phyloP scores from a whole-genome alignment of 2,797 vertebrate genomes.

The Falco peregrinus region DNA sequence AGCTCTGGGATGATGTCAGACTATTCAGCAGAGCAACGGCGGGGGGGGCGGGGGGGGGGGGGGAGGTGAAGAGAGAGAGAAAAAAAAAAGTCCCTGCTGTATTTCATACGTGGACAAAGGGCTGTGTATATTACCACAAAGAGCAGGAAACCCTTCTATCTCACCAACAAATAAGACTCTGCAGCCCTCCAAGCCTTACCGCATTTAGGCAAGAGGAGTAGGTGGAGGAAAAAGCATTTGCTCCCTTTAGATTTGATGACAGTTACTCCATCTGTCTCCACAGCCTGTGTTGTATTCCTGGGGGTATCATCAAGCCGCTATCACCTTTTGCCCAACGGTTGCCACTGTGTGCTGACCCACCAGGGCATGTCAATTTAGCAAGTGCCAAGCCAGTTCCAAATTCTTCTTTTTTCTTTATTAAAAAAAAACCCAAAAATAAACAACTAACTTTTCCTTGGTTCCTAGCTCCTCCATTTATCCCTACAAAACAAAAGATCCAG shows the following conservation, averaged over 20 bases:
- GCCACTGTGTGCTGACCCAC: background rate
- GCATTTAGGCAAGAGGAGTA: background rate
- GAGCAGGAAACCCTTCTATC: background rate
- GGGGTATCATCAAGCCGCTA: background rate
- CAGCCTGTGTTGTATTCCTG: background rate
- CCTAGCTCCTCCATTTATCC: background rate
- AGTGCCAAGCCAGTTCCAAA: background rate
- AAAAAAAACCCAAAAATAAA: too few species aligned
- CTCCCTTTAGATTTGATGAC: background rate
- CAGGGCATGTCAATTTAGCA: background rate
- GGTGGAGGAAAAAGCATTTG: background rate
- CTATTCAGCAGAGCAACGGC: background rate
- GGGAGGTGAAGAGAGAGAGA: too few species aligned
- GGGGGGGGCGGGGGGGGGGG: background rate
- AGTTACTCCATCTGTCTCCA: background rate
- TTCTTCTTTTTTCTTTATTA: background rate
- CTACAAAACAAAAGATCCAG: background rate
- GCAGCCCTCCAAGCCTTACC: background rate
- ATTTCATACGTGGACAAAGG: background rate
- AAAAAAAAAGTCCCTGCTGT: background rate
- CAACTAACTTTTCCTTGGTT: background rate
- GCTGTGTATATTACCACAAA: background rate
- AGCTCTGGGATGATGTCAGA: background rate
- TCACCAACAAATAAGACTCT: background rate
- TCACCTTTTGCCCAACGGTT: background rate